A percentile compares a stretch with the other conserved stretches of the same genome.
Evolutionary conservation across 2,113 vertebrate species (phyloP).

Genomic region (Anarhynchus alexandrinus): DNA sequence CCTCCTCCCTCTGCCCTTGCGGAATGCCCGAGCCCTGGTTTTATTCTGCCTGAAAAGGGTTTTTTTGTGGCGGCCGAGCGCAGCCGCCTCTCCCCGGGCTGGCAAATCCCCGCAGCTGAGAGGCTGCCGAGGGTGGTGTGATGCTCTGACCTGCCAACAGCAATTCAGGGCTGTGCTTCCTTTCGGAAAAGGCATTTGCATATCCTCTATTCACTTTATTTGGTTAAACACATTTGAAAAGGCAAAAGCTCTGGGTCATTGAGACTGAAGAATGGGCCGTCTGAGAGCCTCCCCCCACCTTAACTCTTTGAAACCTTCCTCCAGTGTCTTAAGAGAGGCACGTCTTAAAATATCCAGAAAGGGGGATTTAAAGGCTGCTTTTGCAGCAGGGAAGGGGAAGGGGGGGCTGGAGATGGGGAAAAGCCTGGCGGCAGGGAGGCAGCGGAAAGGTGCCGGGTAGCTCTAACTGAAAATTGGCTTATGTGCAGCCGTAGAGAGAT

Average conservation of each 20-base stretch:
- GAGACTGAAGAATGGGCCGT: slow-evolving; percentile 47
- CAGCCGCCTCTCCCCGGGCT: neutral
- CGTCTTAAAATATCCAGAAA: neutral
- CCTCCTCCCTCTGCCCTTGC: neutral
- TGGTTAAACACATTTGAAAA: slow-evolving; percentile 68
- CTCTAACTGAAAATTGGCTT: neutral
- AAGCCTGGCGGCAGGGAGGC: neutral
- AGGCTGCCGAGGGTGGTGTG: slow-evolving; percentile 84
- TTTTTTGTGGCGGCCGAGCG: neutral
- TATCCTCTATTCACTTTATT: slow-evolving; percentile 76
- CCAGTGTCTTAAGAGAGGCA: rapidly evolving
- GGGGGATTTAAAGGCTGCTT: neutral
- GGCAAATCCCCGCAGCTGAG: slow-evolving; percentile 66
- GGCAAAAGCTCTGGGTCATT: slow-evolving; percentile 59
- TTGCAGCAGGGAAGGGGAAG: neutral
- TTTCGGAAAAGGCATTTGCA: slow-evolving; percentile 75
- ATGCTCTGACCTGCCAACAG: slow-evolving; percentile 79
- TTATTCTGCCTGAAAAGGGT: slow-evolving; percentile 37
- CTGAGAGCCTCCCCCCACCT: slow-evolving; percentile 3
- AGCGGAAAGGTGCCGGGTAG: neutral
- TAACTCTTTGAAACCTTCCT: slow-evolving; percentile 32
- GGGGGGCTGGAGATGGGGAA: neutral
- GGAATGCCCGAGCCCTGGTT: neutral
- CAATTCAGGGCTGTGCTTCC: slow-evolving; percentile 71
- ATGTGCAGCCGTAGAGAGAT: rapidly evolving